Evolutionary conservation across 2,888 invertebrate species (phyloP).

Genomic region (Pammene fasciana): DNA sequence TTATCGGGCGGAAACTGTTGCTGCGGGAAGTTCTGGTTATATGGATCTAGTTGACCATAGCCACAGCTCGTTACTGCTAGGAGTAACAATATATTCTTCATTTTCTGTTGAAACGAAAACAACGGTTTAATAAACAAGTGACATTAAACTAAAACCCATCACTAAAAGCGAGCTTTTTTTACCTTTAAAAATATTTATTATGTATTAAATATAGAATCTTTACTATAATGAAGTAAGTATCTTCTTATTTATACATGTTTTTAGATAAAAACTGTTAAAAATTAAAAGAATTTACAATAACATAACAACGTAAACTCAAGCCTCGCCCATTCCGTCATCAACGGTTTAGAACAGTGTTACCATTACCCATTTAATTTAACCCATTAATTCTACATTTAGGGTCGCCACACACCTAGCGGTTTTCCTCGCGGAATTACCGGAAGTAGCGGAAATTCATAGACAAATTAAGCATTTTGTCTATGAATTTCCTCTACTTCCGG

Average conservation of each 20-base stretch:
- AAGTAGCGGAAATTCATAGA: no score
- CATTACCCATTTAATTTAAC: not conserved
- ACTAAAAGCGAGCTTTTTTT: not conserved
- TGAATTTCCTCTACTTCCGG: no score
- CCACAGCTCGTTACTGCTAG: conserved; percentile 62
- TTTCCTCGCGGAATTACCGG: no score
- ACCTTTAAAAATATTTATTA: not conserved
- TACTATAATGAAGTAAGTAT: not conserved
- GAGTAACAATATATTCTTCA: conserved; percentile 65
- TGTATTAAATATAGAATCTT: not conserved
- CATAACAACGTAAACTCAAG: conserved; percentile 52
- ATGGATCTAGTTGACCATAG: conserved; percentile 67
- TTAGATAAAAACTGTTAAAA: conserved; percentile 50
- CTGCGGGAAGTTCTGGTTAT: conserved; percentile 67
- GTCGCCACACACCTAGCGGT: no score
- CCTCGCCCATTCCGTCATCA: conserved; percentile 58
- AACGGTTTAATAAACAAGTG: conserved; percentile 39
- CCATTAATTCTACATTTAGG: not conserved
- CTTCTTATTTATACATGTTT: conserved; percentile 22
- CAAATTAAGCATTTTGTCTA: no score
- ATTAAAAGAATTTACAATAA: conserved; percentile 53
- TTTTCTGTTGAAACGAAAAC: conserved; percentile 57
- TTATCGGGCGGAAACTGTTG: conserved; percentile 59
- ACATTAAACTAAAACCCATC: conserved; percentile 18
- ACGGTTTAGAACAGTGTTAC: conserved; percentile 20